Percentiles rank a stretch among this genome's conserved stretches.
Evolutionary conservation across 2,797 vertebrate genomes (phyloP).

Genomic region (Protonibea diacanthus): DNA sequence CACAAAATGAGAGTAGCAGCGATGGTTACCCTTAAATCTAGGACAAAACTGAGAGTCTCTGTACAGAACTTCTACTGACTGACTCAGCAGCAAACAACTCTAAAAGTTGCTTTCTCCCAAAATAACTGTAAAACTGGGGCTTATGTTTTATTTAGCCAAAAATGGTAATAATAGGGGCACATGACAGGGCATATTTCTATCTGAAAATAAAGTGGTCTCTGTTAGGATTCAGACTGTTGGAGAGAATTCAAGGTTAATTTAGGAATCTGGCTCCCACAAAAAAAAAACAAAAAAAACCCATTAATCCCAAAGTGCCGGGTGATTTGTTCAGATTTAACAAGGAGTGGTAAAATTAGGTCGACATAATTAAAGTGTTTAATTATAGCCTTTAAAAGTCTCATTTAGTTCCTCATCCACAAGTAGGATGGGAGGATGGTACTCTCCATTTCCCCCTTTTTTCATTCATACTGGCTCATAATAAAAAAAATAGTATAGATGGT

Average conservation of each 20-base stretch:
- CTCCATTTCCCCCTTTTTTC: neutral
- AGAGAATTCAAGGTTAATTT: conserved; percentile 56
- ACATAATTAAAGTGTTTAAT: conserved; percentile 24
- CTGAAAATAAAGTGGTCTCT: conserved; percentile 33
- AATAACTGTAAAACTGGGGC: conserved; percentile 25
- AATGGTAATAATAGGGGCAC: conserved; percentile 41
- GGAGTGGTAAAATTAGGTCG: conserved; percentile 30
- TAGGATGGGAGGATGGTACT: rapidly evolving
- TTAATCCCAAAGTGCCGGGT: neutral
- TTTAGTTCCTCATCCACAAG: neutral
- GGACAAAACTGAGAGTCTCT: too few relatives aligned
- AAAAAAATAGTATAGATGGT: neutral
- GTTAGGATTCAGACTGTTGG: conserved; percentile 46
- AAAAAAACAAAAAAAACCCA: neutral
- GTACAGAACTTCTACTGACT: too few relatives aligned
- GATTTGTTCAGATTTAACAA: conserved; percentile 49
- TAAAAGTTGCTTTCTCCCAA: neutral
- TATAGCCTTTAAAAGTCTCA: conserved; percentile 8
- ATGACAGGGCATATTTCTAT: conserved; percentile 30
- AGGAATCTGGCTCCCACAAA: conserved; percentile 5
- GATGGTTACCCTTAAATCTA: neutral
- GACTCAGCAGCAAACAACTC: conserved; percentile 10
- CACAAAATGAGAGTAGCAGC: neutral
- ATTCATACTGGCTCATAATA: neutral
- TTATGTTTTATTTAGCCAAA: conserved; percentile 52